Evolutionary conservation across 2,113 vertebrate species (phyloP).

Genomic region (Semnornis frantzii): DNA sequence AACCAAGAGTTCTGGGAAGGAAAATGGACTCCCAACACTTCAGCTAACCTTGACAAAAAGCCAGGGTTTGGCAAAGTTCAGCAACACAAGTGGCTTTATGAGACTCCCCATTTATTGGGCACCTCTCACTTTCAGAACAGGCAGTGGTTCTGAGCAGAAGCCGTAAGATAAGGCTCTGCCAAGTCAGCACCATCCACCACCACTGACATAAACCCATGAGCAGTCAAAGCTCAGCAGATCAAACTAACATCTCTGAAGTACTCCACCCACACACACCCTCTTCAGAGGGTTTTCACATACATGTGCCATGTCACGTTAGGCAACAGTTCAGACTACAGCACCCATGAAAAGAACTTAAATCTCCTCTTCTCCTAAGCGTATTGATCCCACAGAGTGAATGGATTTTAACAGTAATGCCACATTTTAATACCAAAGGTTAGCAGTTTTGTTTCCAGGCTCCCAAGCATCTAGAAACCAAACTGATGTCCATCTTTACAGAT

Average conservation of each 20-base stretch:
- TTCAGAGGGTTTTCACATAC: neutral
- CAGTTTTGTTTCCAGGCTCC: neutral
- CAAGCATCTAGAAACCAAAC: neutral
- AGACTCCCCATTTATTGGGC: neutral
- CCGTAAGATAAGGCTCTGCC: neutral
- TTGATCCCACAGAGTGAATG: neutral
- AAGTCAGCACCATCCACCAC: neutral
- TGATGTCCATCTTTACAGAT: neutral
- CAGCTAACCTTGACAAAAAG: conserved; percentile 13
- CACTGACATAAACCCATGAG: neutral
- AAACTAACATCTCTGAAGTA: neutral
- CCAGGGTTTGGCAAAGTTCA: neutral
- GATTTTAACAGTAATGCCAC: neutral
- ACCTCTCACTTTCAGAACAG: neutral
- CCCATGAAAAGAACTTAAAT: neutral
- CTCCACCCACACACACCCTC: neutral
- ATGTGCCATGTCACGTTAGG: neutral
- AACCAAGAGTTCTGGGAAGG: neutral
- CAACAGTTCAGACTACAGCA: neutral
- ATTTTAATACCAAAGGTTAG: neutral
- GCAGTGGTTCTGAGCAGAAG: accelerated
- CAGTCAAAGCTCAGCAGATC: neutral
- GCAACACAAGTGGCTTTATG: neutral
- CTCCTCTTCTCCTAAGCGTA: neutral
- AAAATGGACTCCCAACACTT: neutral